Conservation (phyloP, 2,888 invertebrate genomes). For the Eupithecia inturbata region DNA sequence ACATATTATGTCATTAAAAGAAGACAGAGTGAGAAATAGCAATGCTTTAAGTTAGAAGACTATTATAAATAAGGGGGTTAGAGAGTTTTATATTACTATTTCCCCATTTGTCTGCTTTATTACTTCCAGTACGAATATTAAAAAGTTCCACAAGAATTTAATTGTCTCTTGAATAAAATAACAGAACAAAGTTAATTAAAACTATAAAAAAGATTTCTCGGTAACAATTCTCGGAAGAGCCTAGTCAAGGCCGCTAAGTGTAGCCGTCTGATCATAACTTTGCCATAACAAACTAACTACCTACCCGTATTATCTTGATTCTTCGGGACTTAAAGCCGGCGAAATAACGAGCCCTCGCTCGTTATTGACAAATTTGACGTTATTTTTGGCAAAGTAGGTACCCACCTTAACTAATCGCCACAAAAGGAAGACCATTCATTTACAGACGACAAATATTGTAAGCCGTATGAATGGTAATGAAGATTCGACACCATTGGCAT, state of each 20-base stretch:
- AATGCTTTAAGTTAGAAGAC: too few species aligned
- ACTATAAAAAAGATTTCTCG: not conserved
- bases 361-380: too few species aligned
- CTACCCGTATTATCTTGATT: not conserved
- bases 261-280: not conserved
- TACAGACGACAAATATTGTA: not conserved
- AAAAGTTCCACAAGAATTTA: not conserved
- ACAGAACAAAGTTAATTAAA: not conserved
- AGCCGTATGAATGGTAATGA: conserved; percentile 18
- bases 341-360: not conserved
- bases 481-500: conserved; percentile 57
- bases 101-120: not conserved
- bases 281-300: not conserved
- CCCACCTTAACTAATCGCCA: not conserved
- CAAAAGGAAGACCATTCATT: not conserved
- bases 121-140: not conserved
- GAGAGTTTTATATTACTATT: not conserved
- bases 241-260: not conserved
- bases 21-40: too few species aligned
- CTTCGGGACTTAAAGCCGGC: not conserved
- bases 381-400: not conserved
- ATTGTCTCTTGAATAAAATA: not conserved
- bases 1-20: too few species aligned
- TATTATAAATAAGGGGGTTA: too few species aligned
- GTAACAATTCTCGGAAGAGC: not conserved